Conservation (phyloP, 2,113 vertebrate genomes). For the Girardinichthys multiradiatus region DNA sequence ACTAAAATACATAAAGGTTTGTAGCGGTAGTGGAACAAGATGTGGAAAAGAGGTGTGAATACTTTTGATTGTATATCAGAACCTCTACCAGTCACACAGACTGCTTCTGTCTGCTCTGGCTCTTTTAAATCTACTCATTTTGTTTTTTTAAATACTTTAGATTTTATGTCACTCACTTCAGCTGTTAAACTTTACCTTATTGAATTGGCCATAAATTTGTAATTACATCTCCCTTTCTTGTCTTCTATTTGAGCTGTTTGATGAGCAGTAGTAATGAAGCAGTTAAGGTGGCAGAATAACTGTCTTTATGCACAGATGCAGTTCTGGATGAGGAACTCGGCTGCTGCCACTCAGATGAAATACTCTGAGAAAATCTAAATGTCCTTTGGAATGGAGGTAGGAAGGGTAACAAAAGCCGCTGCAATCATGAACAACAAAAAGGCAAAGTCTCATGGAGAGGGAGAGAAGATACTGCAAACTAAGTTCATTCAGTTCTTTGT, state of each 20-base stretch:
- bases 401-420: conserved; percentile 1
- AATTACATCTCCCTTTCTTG: background rate
- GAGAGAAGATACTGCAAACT: background rate
- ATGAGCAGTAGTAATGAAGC: background rate
- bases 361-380: conserved; percentile 8
- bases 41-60: background rate
- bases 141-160: background rate
- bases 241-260: background rate
- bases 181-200: background rate
- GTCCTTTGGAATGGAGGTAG: conserved; percentile 31
- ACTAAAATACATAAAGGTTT: background rate
- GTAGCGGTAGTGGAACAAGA: background rate
- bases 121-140: background rate
- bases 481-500: background rate
- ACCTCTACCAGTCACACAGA: background rate
- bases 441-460: background rate
- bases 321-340: conserved; percentile 8
- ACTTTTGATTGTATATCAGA: background rate
- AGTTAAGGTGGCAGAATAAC: conserved; percentile 5
- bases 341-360: conserved; percentile 12
- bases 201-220: background rate
- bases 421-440: background rate
- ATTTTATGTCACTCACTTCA: background rate
- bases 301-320: background rate
- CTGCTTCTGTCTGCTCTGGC: background rate